Base-by-base conservation (phyloP, 2,113 vertebrate species). In the Pelodiscus sinensis region DNA sequence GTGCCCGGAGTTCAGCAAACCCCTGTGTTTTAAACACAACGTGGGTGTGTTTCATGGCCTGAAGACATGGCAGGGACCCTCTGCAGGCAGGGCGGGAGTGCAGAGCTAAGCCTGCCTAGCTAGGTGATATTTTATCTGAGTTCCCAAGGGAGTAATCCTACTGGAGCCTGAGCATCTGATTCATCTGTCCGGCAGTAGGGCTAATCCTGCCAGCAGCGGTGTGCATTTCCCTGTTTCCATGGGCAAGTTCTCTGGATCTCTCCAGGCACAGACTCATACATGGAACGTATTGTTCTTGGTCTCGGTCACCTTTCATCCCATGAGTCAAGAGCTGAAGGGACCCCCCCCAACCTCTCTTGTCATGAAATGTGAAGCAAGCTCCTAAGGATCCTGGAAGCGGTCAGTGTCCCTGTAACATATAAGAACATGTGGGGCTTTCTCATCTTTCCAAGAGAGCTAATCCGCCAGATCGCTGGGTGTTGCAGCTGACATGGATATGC, bases 181-280 rank as follows among this genome's bases (percentile, higher is more conserved):
- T 96, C 95, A 96, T 96, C 95, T 80, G 93, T 94, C 90, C 91
- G 50, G 94, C 92, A 15, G 1, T 1, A 1, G 0, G 57, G 94
- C 95, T 95, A 92, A 96, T 96, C 96, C 96, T 79, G 94, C 91
- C 93, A 60, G 89, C 90, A n/a, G 95, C 92, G 90, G 58, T 13
- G 3, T 0, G 83, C 88, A 62, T 94, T 91, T 52, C 94, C 94
- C 94, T 82, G 12, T 62, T 19, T 83, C 90, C 1, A 19, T 82
- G 82, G 89, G 92, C 82, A 27, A 12, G 31, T 13, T 38, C 82
- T 3, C 4, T 1, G 1, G 85, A 86, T 85, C 93, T 82, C 87
- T 80, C 38, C 85, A 25, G 95, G 77, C 94, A 1, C 75, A 38
- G 86, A 87, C 50, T 31, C 84, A 68, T 58, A 65, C 56, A 83